phyloP scores from a whole-genome alignment of 2,797 vertebrate genomes.

The Tympanoctomys barrerae region DNA sequence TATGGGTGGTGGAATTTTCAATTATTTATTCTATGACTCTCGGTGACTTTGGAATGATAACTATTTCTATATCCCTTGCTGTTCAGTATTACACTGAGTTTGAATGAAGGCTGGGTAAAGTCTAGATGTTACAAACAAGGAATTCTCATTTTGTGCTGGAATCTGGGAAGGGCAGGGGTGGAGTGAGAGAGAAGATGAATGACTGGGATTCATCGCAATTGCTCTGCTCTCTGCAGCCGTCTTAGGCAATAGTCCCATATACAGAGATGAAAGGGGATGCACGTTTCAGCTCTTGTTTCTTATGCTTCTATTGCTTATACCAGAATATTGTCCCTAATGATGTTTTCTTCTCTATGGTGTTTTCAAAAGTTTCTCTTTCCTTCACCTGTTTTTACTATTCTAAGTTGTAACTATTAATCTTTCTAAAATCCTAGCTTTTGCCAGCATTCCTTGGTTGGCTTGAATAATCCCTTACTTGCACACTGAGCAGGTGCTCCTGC shows the following conservation, averaged over 20 bases:
- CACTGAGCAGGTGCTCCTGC: background rate
- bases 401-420: background rate
- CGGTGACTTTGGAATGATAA: background rate
- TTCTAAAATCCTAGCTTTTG: background rate
- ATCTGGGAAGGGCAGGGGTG: background rate
- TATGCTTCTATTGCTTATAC: background rate
- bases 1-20: background rate
- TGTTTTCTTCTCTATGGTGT: background rate
- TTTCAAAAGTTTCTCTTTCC: background rate
- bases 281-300: background rate
- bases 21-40: background rate
- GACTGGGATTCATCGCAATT: background rate
- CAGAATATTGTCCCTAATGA: background rate
- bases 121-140: background rate
- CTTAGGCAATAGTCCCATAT: background rate
- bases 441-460: background rate
- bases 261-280: background rate
- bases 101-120: background rate
- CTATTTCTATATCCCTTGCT: background rate
- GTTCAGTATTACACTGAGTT: background rate
- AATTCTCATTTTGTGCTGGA: background rate
- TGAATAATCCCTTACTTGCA: background rate
- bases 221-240: background rate
- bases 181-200: background rate
- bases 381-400: constrained; percentile 39